Evolutionary conservation across 1,140 invertebrate species (phyloP).

Genomic region (Halesus radiatus): DNA sequence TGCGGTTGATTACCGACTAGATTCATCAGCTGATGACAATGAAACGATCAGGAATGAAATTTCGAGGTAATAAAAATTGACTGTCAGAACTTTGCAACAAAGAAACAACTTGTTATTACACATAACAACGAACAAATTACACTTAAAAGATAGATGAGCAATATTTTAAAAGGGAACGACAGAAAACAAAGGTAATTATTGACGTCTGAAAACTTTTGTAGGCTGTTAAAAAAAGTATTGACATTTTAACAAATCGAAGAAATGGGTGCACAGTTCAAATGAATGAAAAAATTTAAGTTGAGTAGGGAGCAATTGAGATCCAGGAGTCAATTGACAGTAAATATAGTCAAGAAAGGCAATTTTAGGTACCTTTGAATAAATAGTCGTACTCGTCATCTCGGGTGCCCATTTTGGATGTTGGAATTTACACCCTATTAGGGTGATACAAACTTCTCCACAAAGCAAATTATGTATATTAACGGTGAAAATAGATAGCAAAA

Average conservation of each 20-base stretch:
- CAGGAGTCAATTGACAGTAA: background rate
- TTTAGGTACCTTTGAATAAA: slow-evolving; percentile 96
- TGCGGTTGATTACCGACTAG: background rate
- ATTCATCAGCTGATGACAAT: slow-evolving; percentile 45
- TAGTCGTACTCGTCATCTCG: slow-evolving; percentile 99
- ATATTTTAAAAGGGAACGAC: background rate
- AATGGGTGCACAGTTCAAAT: background rate
- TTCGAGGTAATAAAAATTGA: slow-evolving; percentile 21
- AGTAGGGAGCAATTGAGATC: background rate
- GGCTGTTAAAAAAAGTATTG: slow-evolving; percentile 25
- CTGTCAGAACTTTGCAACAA: slow-evolving; percentile 30
- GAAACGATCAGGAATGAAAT: slow-evolving; percentile 1
- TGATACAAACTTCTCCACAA: slow-evolving; percentile 39
- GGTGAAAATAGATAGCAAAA: slow-evolving; percentile 22
- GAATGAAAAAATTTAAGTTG: background rate
- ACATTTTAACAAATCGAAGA: slow-evolving; percentile 25
- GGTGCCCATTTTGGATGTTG: slow-evolving; percentile 84
- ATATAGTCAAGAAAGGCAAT: background rate
- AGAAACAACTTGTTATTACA: slow-evolving; percentile 11
- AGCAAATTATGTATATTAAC: slow-evolving; percentile 35
- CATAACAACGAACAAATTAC: background rate
- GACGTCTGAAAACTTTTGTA: slow-evolving; percentile 24
- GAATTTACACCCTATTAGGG: slow-evolving; percentile 51
- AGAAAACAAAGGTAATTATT: slow-evolving; percentile 9
- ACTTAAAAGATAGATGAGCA: background rate